Base-by-base conservation (phyloP, 2,888 invertebrate genomes). In the Artemia sinica region DNA sequence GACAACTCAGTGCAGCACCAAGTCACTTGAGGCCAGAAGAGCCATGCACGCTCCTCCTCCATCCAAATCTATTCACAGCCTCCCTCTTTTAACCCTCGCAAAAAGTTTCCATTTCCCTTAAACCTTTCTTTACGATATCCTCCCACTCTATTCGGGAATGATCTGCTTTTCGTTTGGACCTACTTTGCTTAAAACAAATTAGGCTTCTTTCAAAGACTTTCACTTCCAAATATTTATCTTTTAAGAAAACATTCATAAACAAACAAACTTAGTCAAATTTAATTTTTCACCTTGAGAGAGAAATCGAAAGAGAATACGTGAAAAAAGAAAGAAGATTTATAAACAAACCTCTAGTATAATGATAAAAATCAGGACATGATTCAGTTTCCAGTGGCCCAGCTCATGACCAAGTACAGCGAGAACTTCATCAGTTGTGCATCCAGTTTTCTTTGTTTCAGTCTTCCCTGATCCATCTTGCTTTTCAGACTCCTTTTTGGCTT, bases 351-450 rank as follows among this genome's bases (percentile, higher is more conserved):
- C 89, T 77, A 88, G 86, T 49, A 94, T 84, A 65, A 87, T 76
- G 70, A 95, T 84, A 74, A 91, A 90, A 76, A 91, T 91, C 67
- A 88, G 82, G 50, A 88, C 86, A 77, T 98, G 98, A 74, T 85
- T 91, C 71, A 89, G 84, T 74, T 89, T 89, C 97, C 97, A 98
- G 76, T 98, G 97, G 0, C 97, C 97, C 66, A 98, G 81, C 79
- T 98, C 98, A 79, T 98, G 98, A 2, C 90, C 91, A 68, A 98
- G 81, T 49, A 98, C 90, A 49, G 95, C 97, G 68, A 98, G 80
- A 71, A 98, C 88, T 81, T 99, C 97, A 74, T 87, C 86, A 75
- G 93, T 86, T 67, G 85, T 86, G 78, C 96, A 96, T 11, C 96
- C 86, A 68, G 77, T 78, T 68, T 78, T 78, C 28, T 74, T 58